Evolutionary conservation across 1,140 invertebrate genomes (phyloP).

Genomic region (Zaprionus ghesquierei): DNA sequence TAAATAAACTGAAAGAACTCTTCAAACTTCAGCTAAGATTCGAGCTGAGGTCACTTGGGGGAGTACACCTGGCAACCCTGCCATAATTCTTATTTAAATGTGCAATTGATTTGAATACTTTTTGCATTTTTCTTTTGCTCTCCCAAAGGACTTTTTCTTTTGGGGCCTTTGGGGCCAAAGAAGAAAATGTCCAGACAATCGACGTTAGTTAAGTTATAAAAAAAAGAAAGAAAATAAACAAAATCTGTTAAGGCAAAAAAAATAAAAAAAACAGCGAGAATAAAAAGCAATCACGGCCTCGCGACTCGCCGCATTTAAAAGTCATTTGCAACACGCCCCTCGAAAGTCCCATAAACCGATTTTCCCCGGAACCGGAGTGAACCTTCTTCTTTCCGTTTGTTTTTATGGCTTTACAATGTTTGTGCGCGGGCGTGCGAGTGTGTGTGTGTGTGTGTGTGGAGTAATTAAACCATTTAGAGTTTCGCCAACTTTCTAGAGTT

Average conservation of each 20-base stretch:
- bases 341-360: conserved; percentile 62
- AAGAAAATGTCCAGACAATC: conserved; percentile 31
- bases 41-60: not conserved
- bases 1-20: conserved; percentile 66
- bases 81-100: conserved; percentile 74
- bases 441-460: conserved; percentile 14
- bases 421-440: conserved; percentile 31
- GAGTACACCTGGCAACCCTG: conserved; percentile 38
- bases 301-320: conserved; percentile 65
- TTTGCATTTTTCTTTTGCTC: conserved; percentile 28
- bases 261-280: conserved; percentile 2
- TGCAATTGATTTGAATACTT: conserved; percentile 66
- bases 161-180: conserved; percentile 18
- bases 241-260: not conserved
- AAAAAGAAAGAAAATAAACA: conserved; percentile 9
- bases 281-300: conserved; percentile 50
- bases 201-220: conserved; percentile 27
- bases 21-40: conserved; percentile 41
- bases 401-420: conserved; percentile 77
- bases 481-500: conserved; percentile 56
- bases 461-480: conserved; percentile 61
- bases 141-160: conserved; percentile 52
- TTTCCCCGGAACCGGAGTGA: conserved; percentile 41
- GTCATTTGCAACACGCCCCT: conserved; percentile 77
- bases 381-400: conserved; percentile 21